Evolutionary conservation across 2,113 vertebrate genomes (phyloP), one percentile per base, ranked within the genome.

Genomic region (Tragelaphus strepsiceros): DNA sequence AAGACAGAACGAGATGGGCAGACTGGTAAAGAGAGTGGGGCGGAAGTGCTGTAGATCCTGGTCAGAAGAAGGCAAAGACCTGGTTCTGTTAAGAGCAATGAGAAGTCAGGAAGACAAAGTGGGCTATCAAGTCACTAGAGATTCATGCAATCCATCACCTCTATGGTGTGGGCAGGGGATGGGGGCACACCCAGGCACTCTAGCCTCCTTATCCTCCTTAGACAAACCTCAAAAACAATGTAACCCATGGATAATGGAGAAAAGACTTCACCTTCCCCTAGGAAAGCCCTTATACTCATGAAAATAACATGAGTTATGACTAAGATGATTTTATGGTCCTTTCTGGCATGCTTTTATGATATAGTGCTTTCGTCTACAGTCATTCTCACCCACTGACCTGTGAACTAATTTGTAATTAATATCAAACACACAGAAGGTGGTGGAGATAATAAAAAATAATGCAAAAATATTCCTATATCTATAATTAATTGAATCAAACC

Each of bases 371-470:
- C 32, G 26, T 78, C 32, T 54, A 12, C 6, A 61, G 17, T 59
- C 82, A 94, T 88, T 46, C 51, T 96, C 64, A 93, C 67, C 90
- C 88, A 15, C 19, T n/a, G 9, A 82, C 58, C 26, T 71, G n/a
- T 92, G 43, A 90, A 91, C 26, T 58, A 59, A 49, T 54, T 67
- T 88, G 54, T 74, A 81, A 89, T 88, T 54, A 74, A 90, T 88
- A 61, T 82, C 61, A 93, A 87, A 83, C 51, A 71, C 14, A 59
- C 2, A 43, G n/a, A 53, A 7, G 64, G 43, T 13, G 61, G 84
- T 0, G 24, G 54, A 62, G 58, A 88, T 53, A 82, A 59, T 7
- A 91, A 80, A 89, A 58, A 7, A 51, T 9, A 30, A 87, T 28
- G 78, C 21, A 61, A 35, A 94, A 88, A 62, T 24, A 81, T 30